Evolutionary conservation across 1,140 invertebrate genomes (phyloP), one percentile per base, ranked within the genome.

Genomic region (Mactra quadrangularis): DNA sequence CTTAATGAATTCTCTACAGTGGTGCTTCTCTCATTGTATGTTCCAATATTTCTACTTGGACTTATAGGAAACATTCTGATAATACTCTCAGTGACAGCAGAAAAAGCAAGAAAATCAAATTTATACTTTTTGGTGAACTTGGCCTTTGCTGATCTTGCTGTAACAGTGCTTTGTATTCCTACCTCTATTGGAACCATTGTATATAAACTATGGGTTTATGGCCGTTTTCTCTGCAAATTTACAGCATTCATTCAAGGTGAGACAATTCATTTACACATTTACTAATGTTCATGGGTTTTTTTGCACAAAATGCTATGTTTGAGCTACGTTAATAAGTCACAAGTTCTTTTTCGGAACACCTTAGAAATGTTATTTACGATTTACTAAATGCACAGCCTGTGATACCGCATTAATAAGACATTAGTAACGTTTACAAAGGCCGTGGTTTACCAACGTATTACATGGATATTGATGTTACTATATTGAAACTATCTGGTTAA

Each of bases 191-290:
- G 95, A 29, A 94, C 95, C 86, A 94, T 96, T 0, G 94, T 96
- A 19, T 95, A 96, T 6, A 92, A 95, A 17, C 92, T 95, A 1
- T 96, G 96, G 95, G 93, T 94, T 82, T 95, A 96, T 85, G 96
- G 96, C 0, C 94, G 95, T 86, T 91, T 95, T 35, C 94, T 96
- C 92, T 97, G 96, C 93, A 96, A 96, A 89, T 93, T 96, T 27
- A 94, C 95, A 27, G 94, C 95, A 52, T 97, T 96, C 88, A 86
- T 96, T 17, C 96, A 96, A 95, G 96, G 96, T 96, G 93, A 70
- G 86, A 27, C n/a, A 17, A 4, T 6, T 53, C 38, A n/a, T n/a
- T n/a, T n/a, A n/a, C n/a, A n/a, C n/a, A n/a, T n/a, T n/a, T n/a
- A n/a, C n/a, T n/a, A n/a, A n/a, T n/a, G n/a, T n/a, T n/a, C n/a